A percentile compares a stretch with the other conserved stretches of the same genome.
Conservation (phyloP, 2,113 vertebrate species). For the Tricholaema leucomelas region DNA sequence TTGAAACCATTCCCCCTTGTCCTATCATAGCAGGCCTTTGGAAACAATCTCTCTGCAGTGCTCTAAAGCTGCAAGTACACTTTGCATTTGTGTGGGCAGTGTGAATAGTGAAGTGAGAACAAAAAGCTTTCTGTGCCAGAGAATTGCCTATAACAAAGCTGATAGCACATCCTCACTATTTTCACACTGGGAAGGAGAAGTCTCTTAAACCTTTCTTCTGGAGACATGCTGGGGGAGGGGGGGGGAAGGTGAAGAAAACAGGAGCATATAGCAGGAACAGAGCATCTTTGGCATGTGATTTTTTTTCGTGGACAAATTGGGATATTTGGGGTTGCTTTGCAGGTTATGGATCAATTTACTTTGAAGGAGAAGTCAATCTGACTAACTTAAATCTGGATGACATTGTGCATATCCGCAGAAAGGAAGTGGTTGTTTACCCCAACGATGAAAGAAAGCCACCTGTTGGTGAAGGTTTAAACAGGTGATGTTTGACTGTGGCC, state of each 20-base stretch:
- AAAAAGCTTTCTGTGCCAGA: too few species aligned
- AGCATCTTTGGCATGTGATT: too few species aligned
- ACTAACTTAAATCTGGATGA: conserved; percentile 90
- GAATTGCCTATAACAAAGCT: too few species aligned
- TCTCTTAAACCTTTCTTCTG: not conserved
- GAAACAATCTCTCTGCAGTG: too few species aligned
- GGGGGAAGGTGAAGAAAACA: not conserved
- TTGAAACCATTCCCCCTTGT: too few species aligned
- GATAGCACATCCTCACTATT: not conserved
- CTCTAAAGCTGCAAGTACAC: not conserved
- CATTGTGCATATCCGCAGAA: conserved; percentile 93
- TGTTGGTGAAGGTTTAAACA: conserved; percentile 89
- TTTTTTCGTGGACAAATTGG: not conserved
- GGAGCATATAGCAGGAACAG: too few species aligned
- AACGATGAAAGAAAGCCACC: conserved; percentile 89
- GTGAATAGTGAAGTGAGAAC: not conserved
- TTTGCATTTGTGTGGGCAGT: not conserved
- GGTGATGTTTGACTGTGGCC: conserved; percentile 65
- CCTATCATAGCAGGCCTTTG: too few species aligned
- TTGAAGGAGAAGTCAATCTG: conserved; percentile 87
- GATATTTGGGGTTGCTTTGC: not conserved
- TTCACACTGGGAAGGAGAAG: not conserved
- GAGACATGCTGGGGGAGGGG: not conserved
- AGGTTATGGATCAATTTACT: conserved; percentile 96
- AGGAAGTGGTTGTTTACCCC: conserved; percentile 94